Base-by-base conservation (phyloP, 2,113 vertebrate genomes). In the Xyliphius kryptos region DNA sequence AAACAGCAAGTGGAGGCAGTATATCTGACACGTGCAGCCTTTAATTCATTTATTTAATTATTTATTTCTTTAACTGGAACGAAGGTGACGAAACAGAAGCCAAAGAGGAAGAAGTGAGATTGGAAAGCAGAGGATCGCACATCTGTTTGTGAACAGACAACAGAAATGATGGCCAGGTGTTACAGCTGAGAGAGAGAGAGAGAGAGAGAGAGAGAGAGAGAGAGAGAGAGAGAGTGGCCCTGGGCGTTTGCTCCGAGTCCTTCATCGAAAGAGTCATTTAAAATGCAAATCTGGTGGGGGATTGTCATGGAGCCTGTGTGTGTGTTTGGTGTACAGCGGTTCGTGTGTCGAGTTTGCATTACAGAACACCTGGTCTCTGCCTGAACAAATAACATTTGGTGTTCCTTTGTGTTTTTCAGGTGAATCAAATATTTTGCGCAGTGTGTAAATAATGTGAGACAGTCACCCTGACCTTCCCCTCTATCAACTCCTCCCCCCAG, bases 281-380 rank as follows among this genome's bases (percentile, higher is more conserved):
- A 71, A 78, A 83, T 77, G 78, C 68, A 81, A 78, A 82, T 49
- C 41, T 58, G 46, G 49, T 8, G 21, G 22, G 37, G 56, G 1
- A 41, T 56, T 55, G 67, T 53, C 17, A 41, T 40, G 41, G 46
- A 32, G 26, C 43, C 7, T 36, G 32, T 5, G 20, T 44, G 14
- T 63, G 15, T 63, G 57, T 66, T 43, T 58, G 64, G 36, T 26
- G 22, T 26, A n/a, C n/a, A n/a, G n/a, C n/a, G n/a, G 22, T 26
- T 3, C 6, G 22, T 26, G 22, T 26, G 17, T 15, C 44, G 56
- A 14, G 11, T 40, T 17, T 15, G 47, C 38, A 44, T 12, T 43
- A 44, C 20, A 59, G 55, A 47, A 66, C 64, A 50, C 47, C 44
- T 17, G 48, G 21, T 10, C 20, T 17, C 53, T 63, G 16, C 9